Conservation (phyloP, 2,113 vertebrate species). For the Myxocyprinus asiaticus region DNA sequence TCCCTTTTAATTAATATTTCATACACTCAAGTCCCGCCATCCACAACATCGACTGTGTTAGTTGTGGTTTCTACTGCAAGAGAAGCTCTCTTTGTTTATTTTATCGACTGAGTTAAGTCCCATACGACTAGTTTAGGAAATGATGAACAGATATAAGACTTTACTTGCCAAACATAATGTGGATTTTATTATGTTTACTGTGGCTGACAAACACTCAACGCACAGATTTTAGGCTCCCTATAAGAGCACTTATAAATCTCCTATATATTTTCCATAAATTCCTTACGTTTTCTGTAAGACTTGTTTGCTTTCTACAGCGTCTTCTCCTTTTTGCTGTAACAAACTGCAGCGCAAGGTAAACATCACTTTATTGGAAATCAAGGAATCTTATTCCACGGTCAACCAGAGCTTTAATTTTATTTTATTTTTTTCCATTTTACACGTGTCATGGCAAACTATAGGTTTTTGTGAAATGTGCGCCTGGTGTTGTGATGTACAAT, state of each 20-base stretch:
- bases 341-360: neutral
- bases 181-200: conserved; percentile 5
- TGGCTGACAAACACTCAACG: neutral
- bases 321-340: neutral
- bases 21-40: conserved; percentile 63
- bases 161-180: neutral
- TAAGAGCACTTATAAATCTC: conserved; percentile 3
- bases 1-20: conserved; percentile 69
- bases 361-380: neutral
- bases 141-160: neutral
- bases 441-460: conserved; percentile 23
- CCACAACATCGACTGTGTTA: conserved; percentile 58
- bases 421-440: conserved; percentile 17
- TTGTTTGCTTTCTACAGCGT: neutral
- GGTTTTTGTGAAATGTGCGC: neutral
- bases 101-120: neutral
- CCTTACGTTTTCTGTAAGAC: neutral
- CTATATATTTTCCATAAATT: neutral
- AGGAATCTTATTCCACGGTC: neutral
- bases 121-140: neutral
- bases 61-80: conserved; percentile 12
- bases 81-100: conserved; percentile 11
- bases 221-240: neutral
- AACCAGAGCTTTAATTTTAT: conserved; percentile 2
- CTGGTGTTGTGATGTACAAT: conserved; percentile 20